Conservation (phyloP, 64 coral and sea anemone genomes). For the Anthopleura sola region DNA sequence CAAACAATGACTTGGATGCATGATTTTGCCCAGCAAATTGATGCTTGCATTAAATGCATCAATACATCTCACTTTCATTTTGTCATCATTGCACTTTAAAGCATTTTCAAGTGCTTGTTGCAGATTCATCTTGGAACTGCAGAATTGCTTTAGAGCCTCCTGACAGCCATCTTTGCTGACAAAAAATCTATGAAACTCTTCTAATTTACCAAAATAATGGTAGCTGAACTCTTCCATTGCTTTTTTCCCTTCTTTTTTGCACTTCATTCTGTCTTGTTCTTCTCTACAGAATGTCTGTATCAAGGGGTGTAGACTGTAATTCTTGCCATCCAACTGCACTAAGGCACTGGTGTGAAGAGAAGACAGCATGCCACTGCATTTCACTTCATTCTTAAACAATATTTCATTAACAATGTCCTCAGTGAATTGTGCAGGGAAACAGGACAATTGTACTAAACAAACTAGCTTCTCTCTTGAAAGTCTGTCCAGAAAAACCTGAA, state of each 20-base stretch:
- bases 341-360: background rate
- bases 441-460: background rate
- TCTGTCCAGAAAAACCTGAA: background rate
- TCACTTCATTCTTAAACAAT: background rate
- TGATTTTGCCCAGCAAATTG: slow-evolving; percentile 11
- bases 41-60: slow-evolving; percentile 10
- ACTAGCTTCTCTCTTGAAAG: background rate
- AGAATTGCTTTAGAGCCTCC: background rate
- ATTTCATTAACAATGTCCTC: background rate
- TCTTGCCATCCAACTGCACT: background rate
- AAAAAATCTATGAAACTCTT: background rate
- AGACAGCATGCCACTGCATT: background rate
- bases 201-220: background rate
- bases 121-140: background rate
- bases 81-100: background rate
- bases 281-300: slow-evolving; percentile 35
- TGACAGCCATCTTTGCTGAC: slow-evolving; percentile 18
- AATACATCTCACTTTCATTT: slow-evolving; percentile 1
- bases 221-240: background rate
- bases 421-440: background rate
- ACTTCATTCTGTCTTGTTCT: background rate
- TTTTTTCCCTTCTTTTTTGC: slow-evolving; percentile 11
- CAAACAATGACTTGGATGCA: background rate
- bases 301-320: slow-evolving; percentile 23
- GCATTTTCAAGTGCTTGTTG: slow-evolving; percentile 15